A percentile compares a stretch with the other conserved stretches of the same genome.
These are phyloP conservation scores for Danio albolineatus DNA, from an alignment of 2,797 vertebrate genomes.

Conservation along the genomic window DNA sequence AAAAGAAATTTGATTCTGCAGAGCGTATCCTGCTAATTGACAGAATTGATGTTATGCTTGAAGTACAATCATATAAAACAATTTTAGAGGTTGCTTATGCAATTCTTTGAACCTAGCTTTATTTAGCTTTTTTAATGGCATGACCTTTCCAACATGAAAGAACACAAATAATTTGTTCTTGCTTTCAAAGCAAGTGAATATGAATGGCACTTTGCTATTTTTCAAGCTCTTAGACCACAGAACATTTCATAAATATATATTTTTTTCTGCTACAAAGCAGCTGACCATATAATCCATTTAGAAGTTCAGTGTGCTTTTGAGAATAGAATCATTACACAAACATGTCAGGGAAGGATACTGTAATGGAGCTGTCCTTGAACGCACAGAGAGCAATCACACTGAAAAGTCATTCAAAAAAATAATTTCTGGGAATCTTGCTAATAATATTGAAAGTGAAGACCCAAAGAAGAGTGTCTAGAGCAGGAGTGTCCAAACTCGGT, in stretches of 20 bases:
- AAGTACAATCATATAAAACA: background rate
- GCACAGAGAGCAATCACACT: constrained; percentile 7
- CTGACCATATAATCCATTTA: constrained; percentile 42
- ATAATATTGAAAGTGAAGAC: too few species aligned
- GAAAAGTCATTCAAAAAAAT: background rate
- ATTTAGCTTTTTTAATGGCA: background rate
- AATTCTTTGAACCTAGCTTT: background rate
- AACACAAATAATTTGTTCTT: background rate
- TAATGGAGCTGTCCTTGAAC: constrained; percentile 5
- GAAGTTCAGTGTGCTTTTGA: constrained; percentile 32
- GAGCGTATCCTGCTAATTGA: background rate
- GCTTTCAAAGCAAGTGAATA: background rate
- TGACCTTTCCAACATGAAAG: background rate
- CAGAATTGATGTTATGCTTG: background rate
- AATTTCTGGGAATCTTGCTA: background rate
- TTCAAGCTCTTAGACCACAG: background rate
- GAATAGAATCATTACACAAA: constrained; percentile 30
- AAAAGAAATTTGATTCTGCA: background rate
- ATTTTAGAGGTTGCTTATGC: background rate
- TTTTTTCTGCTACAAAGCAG: background rate
- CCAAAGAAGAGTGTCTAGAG: background rate
- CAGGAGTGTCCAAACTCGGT: too few species aligned
- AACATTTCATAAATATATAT: constrained; percentile 20
- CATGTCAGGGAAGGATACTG: background rate
- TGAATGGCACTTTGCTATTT: background rate